phyloP scores from a whole-genome alignment of 2,797 vertebrate genomes.

The Emys orbicularis region DNA sequence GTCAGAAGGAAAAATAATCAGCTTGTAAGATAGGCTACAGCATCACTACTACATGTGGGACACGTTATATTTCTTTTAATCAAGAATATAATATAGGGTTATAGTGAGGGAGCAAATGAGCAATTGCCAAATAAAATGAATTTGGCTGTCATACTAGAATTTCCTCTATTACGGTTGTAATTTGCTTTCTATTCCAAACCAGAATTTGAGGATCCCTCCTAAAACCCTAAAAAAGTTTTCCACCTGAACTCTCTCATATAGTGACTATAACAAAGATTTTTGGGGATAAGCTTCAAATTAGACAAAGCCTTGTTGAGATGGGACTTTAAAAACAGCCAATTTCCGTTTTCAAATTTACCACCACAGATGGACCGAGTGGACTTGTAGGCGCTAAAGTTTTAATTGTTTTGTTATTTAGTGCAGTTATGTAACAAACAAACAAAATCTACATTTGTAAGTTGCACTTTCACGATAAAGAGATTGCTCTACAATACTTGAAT shows the following conservation, averaged over 20 bases:
- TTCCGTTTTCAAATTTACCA: not conserved
- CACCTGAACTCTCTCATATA: fast-evolving
- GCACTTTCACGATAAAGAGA: no score
- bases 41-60: no score
- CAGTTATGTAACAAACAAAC: no score
- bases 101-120: not conserved
- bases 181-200: not conserved
- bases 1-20: not conserved
- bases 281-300: not conserved
- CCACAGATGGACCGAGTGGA: no score
- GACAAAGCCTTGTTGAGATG: not conserved
- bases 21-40: no score
- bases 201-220: not conserved
- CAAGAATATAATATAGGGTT: not conserved
- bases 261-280: no score
- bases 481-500: no score
- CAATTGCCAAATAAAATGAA: not conserved
- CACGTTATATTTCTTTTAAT: not conserved
- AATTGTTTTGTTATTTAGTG: not conserved
- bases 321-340: conserved; percentile 52
- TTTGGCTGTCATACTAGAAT: not conserved
- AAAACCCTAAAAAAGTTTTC: not conserved
- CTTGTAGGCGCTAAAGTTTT: not conserved
- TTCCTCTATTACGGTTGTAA: not conserved
- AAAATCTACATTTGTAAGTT: no score